Percentiles rank a stretch among this genome's conserved stretches.
Evolutionary conservation across 2,113 vertebrate genomes (phyloP).

Genomic region (Corythornis madagascariensis): DNA sequence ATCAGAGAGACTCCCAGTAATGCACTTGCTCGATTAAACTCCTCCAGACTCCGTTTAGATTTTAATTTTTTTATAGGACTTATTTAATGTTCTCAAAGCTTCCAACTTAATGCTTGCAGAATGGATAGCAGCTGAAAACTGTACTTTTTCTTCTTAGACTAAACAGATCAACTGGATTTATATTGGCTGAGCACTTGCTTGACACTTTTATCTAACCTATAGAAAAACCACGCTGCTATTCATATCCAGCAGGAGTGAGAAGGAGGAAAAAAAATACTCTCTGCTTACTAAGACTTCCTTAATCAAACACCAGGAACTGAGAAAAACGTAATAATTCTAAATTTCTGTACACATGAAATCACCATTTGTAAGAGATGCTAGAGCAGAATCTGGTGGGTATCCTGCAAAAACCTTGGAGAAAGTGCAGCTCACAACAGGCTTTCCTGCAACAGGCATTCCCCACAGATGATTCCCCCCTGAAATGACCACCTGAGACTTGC

Average conservation of each 20-base stretch:
- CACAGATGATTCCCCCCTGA: not conserved
- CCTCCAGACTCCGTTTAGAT: slow-evolving; percentile 57
- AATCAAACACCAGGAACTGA: not conserved
- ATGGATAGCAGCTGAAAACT: not conserved
- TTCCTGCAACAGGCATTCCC: not conserved
- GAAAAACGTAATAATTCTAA: not conserved
- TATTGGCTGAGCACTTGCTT: not conserved
- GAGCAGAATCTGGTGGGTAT: not conserved
- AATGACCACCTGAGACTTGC: not conserved
- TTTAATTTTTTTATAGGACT: slow-evolving; percentile 61
- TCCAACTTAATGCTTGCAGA: not conserved
- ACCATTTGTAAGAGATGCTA: not conserved
- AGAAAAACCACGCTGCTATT: not conserved
- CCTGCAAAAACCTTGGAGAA: not conserved
- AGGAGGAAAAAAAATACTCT: not conserved
- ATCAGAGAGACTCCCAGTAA: slow-evolving; percentile 47
- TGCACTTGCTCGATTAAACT: slow-evolving; percentile 60
- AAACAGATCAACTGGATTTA: slow-evolving; percentile 12
- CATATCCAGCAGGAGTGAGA: not conserved
- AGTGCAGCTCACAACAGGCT: not conserved
- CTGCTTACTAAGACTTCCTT: not conserved
- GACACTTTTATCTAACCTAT: not conserved
- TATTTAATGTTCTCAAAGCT: slow-evolving; percentile 46
- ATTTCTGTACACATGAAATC: not conserved
- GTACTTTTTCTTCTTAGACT: not conserved